Evolutionary conservation across 37 sponge, comb jelly and placozoan species (phyloP).

Genomic region (Tethya wilhelma): DNA sequence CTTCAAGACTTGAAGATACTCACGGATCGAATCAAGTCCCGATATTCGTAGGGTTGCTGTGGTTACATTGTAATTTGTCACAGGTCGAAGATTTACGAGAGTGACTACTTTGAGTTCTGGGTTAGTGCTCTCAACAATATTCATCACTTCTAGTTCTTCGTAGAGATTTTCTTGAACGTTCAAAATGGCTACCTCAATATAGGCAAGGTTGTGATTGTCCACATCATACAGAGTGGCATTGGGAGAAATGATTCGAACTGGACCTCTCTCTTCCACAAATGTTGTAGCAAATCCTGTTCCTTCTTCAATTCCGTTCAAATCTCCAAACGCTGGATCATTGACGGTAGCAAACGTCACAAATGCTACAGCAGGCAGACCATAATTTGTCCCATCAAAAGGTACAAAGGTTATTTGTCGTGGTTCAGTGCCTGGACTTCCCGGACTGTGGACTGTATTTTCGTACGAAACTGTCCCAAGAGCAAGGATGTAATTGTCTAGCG

Average conservation of each 20-base stretch:
- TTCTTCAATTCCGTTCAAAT: conserved; percentile 62
- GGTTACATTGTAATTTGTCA: conserved; percentile 15
- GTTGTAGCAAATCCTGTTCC: conserved; percentile 28
- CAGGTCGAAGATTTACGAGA: conserved; percentile 19
- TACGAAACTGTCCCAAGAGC: conserved; percentile 74
- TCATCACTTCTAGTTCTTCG: conserved; percentile 60
- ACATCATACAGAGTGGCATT: conserved; percentile 66
- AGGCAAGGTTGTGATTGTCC: conserved; percentile 63
- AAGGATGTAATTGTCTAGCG: conserved; percentile 63
- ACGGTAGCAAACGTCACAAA: conserved; percentile 70
- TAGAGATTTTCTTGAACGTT: conserved; percentile 48
- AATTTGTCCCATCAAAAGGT: conserved; percentile 69
- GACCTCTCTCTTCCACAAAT: conserved; percentile 73
- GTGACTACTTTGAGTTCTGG: conserved; percentile 8
- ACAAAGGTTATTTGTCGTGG: conserved; percentile 79
- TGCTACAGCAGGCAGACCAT: conserved; percentile 53
- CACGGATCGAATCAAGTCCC: conserved; percentile 61
- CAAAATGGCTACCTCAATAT: conserved; percentile 49
- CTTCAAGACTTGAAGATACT: conserved; percentile 68
- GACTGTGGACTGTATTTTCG: conserved; percentile 66
- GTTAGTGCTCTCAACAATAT: conserved; percentile 28
- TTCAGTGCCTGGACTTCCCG: conserved; percentile 77
- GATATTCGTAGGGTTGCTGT: conserved; percentile 59
- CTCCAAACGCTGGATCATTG: conserved; percentile 82
- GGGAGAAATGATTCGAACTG: conserved; percentile 36